A percentile compares a stretch with the other conserved stretches of the same genome.
Conservation (phyloP, 2,113 vertebrate species). For the Helogale parvula region DNA sequence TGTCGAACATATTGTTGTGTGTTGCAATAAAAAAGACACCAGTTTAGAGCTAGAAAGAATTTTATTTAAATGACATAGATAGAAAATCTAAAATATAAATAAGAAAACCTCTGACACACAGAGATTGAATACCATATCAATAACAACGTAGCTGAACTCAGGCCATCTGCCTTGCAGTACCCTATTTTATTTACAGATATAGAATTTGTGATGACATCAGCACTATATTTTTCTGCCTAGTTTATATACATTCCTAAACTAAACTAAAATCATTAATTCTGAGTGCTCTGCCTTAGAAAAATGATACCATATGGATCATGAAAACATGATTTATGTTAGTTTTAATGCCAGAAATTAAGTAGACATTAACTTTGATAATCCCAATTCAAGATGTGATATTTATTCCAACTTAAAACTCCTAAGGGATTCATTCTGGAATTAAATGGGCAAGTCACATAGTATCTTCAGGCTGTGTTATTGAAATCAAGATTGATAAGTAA, state of each 20-base stretch:
- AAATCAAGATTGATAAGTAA: slow-evolving; percentile 36
- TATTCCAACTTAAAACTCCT: slow-evolving; percentile 18
- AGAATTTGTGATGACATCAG: not conserved
- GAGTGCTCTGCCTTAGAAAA: slow-evolving; percentile 22
- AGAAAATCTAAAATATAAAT: not conserved
- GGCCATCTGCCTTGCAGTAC: not conserved
- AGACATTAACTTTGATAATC: slow-evolving; percentile 40
- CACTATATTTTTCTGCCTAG: not conserved
- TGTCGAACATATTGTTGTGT: not conserved
- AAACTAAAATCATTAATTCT: slow-evolving; percentile 28
- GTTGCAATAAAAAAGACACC: not conserved
- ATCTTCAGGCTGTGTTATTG: not conserved
- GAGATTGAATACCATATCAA: not conserved
- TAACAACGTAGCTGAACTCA: not conserved
- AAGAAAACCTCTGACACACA: not conserved
- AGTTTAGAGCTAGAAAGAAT: not conserved
- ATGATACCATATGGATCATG: not conserved
- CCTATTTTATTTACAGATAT: slow-evolving; percentile 25
- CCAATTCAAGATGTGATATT: slow-evolving; percentile 21
- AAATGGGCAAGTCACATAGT: not conserved
- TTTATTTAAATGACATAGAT: not conserved
- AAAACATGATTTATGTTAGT: slow-evolving; percentile 28
- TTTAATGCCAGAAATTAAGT: slow-evolving; percentile 47
- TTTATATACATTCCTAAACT: not conserved
- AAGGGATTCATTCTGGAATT: slow-evolving; percentile 15